A percentile compares a stretch with the other conserved stretches of the same genome.
Conservation (phyloP, 2,113 vertebrate genomes). For the Amazona vittata region DNA sequence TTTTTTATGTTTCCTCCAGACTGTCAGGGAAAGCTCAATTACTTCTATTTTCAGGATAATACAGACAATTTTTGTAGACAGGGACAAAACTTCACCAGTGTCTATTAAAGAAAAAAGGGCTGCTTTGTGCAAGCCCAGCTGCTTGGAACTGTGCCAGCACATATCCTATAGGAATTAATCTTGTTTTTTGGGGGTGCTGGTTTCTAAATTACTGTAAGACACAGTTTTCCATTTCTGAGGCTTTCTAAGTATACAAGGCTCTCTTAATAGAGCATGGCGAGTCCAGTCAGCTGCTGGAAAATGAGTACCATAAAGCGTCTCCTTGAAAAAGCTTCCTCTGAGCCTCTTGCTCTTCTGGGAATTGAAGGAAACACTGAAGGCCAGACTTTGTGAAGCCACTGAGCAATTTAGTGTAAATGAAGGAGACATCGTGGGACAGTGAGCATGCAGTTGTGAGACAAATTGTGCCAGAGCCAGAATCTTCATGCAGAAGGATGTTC, state of each 20-base stretch:
- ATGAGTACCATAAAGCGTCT: background rate
- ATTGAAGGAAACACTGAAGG: background rate
- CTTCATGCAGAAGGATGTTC: background rate
- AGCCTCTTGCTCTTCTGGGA: background rate
- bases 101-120: conserved; percentile 1
- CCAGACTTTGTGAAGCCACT: background rate
- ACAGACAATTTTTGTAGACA: conserved; percentile 5
- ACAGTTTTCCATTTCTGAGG: conserved; percentile 30
- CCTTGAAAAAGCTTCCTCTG: background rate
- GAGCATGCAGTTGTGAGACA: background rate
- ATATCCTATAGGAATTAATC: conserved; percentile 33
- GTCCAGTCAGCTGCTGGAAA: conserved; percentile 3
- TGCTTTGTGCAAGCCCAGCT: conserved; percentile 40
- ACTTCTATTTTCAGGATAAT: conserved; percentile 45
- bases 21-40: conserved; percentile 21
- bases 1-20: background rate
- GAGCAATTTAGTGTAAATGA: background rate
- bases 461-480: background rate
- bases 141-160: background rate
- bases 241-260: background rate
- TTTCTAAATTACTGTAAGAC: background rate
- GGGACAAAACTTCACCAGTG: background rate
- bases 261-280: background rate
- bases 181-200: background rate
- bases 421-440: background rate